A percentile compares a stretch with the other conserved stretches of the same genome.
These are phyloP conservation scores for Mongoloraphidia duomilia DNA, from an alignment of 2,888 invertebrate species.

Conservation along the genomic window DNA sequence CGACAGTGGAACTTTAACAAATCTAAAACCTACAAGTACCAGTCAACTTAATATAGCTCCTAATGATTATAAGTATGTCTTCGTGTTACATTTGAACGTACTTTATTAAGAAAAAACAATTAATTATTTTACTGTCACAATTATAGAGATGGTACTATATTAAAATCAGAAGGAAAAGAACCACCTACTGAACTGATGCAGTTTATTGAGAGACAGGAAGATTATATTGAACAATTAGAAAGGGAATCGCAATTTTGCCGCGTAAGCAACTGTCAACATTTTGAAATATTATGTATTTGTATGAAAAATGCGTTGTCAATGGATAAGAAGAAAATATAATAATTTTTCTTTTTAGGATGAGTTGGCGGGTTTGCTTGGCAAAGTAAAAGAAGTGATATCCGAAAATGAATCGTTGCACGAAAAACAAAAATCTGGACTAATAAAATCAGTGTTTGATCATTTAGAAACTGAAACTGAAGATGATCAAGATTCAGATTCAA, in stretches of 20 bases:
- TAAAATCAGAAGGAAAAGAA: conserved; percentile 18
- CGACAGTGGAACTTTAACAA: conserved; percentile 14
- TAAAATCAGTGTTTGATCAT: conserved; percentile 45
- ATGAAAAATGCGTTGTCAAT: not conserved
- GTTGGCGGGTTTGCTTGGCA: conserved; percentile 57
- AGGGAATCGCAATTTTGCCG: conserved; percentile 73
- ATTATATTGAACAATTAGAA: conserved; percentile 75
- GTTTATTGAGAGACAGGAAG: conserved; percentile 74
- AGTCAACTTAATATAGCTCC: not conserved
- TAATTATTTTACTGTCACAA: not conserved
- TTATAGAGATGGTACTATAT: conserved; percentile 23
- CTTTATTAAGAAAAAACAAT: conserved; percentile 18
- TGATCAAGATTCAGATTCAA: conserved; percentile 1
- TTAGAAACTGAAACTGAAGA: conserved; percentile 36
- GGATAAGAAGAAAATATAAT: not conserved
- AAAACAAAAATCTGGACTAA: conserved; percentile 55
- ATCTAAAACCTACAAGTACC: not conserved
- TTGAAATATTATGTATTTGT: not conserved
- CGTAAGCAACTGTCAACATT: conserved; percentile 27
- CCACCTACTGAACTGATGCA: conserved; percentile 57
- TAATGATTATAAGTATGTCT: not conserved
- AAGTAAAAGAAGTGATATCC: conserved; percentile 73
- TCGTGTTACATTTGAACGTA: conserved; percentile 16
- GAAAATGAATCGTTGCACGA: conserved; percentile 73
- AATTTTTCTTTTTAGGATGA: conserved; percentile 40